Percentiles rank a stretch among this genome's conserved stretches.
These are phyloP conservation scores for Brachionus calyciflorus DNA, from an alignment of 1,140 invertebrate genomes.

Conservation along the genomic window DNA sequence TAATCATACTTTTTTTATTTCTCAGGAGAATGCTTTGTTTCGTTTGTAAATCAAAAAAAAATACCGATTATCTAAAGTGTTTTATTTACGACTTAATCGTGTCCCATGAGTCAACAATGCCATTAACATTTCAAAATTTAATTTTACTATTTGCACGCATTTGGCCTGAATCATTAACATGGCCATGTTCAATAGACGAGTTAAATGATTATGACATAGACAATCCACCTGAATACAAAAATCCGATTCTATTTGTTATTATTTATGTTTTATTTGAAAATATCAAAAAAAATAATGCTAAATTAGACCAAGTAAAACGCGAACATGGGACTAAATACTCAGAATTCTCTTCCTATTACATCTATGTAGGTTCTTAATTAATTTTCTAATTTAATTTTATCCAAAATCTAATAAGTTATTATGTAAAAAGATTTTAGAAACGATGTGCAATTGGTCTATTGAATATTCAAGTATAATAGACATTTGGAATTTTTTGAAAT, in stretches of 20 bases:
- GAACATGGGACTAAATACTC: neutral
- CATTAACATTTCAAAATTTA: constrained; percentile 18
- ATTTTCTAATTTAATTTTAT: too few species aligned
- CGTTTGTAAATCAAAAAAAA: constrained; percentile 19
- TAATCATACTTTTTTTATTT: neutral
- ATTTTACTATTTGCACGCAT: constrained; percentile 25
- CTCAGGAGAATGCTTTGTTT: constrained; percentile 26
- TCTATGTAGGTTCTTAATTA: constrained; percentile 13
- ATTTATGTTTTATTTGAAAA: neutral
- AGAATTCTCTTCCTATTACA: neutral
- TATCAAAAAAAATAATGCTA: neutral
- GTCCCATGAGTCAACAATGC: neutral
- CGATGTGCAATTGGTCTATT: neutral
- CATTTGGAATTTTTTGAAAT: neutral
- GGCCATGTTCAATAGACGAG: constrained; percentile 38
- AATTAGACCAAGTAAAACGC: neutral
- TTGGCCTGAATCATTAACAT: constrained; percentile 33
- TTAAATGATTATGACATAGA: constrained; percentile 12
- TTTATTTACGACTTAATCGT: constrained; percentile 16
- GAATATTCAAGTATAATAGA: neutral
- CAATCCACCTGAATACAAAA: neutral
- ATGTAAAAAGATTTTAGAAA: constrained; percentile 1
- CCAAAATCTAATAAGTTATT: too few species aligned
- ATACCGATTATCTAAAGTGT: constrained; percentile 3
- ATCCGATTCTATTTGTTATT: constrained; percentile 28